phyloP scores from a whole-genome alignment of 2,888 invertebrate species.

The Polymixis flavicincta region DNA sequence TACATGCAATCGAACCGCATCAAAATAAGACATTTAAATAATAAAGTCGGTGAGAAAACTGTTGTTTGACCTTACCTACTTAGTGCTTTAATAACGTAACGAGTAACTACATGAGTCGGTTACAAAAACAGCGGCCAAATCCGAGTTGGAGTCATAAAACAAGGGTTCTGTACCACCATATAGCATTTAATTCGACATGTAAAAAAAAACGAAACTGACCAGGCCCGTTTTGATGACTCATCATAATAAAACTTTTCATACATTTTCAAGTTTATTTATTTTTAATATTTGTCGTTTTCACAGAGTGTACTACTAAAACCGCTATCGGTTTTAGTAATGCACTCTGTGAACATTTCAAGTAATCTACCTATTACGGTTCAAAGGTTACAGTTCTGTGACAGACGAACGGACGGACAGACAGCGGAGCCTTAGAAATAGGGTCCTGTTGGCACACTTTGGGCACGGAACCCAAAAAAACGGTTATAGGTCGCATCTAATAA shows the following conservation, averaged over 20 bases:
- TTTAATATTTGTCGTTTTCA: too few relatives aligned
- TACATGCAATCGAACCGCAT: constrained; percentile 62
- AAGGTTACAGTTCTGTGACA: too few relatives aligned
- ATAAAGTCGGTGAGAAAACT: constrained; percentile 46
- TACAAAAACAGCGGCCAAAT: constrained; percentile 30
- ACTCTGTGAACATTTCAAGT: too few relatives aligned
- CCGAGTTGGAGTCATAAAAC: not conserved
- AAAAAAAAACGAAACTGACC: not conserved
- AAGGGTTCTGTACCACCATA: not conserved
- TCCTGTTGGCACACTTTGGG: not conserved
- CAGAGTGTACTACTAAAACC: too few relatives aligned
- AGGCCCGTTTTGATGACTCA: too few relatives aligned
- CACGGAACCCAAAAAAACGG: not conserved
- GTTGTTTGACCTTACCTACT: constrained; percentile 65
- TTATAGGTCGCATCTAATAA: constrained; percentile 33
- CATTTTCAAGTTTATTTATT: too few relatives aligned
- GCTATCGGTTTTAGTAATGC: too few relatives aligned
- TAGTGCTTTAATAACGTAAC: constrained; percentile 18
- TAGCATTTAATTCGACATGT: not conserved
- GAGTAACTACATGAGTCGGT: constrained; percentile 23
- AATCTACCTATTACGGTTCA: too few relatives aligned
- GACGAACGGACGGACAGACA: not conserved
- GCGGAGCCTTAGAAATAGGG: too few relatives aligned
- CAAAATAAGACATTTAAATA: constrained; percentile 61
- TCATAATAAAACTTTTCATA: too few relatives aligned